phyloP scores from a whole-genome alignment of 2,888 invertebrate species.

The Ectemnius continuus region DNA sequence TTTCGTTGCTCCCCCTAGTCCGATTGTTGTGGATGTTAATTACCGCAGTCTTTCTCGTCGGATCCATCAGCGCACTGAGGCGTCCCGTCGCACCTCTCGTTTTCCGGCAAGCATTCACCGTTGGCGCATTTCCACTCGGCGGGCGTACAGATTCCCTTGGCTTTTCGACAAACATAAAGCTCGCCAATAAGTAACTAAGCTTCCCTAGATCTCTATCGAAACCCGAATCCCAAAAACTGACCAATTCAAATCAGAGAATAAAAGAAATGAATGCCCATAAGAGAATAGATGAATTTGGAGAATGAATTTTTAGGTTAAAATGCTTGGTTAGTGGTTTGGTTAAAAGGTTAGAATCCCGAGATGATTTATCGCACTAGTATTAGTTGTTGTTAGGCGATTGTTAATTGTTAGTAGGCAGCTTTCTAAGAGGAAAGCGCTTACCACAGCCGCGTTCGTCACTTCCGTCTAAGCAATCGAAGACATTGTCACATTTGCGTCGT shows the following conservation, averaged over 20 bases:
- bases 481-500: conserved; percentile 82
- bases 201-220: no score
- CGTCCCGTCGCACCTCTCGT: conserved; percentile 80
- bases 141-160: conserved; percentile 68
- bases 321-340: no score
- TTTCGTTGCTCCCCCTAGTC: conserved; percentile 24
- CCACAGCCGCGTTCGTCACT: conserved; percentile 83
- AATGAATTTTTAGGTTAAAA: no score
- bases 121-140: conserved; percentile 79
- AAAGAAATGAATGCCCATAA: no score
- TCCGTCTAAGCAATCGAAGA: conserved; percentile 81
- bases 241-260: no score
- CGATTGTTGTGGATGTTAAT: conserved; percentile 47
- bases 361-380: no score
- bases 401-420: no score
- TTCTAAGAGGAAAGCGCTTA: conserved; percentile 34
- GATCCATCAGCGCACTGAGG: conserved; percentile 78
- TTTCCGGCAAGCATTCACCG: conserved; percentile 81
- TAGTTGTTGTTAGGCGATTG: no score
- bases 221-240: no score
- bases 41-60: conserved; percentile 79
- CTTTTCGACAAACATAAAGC: conserved; percentile 51
- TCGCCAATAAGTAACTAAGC: no score
- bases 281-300: no score
- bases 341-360: no score